Evolutionary conservation across 1,140 invertebrate genomes (phyloP), one percentile per base, ranked within the genome.

Genomic region (Ptiloglossa arizonensis): DNA sequence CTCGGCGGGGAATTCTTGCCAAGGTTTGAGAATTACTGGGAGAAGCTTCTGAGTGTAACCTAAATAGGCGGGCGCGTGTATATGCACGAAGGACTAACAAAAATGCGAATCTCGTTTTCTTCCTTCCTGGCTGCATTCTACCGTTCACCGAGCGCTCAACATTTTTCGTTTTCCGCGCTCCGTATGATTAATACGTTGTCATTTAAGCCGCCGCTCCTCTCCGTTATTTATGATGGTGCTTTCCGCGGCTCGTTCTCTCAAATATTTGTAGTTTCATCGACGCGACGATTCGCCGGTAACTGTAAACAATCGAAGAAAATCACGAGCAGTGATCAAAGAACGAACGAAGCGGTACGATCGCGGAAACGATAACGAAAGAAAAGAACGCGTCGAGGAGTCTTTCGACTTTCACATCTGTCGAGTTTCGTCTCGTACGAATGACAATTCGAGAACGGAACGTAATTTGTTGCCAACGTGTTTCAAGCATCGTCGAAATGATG

Each of bases 171-270:
- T 29, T 44, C 22, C 54, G 27, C 54, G 3, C 32, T 6, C n/a
- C 13, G 24, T 27, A 22, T 73, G 70, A 73, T 73, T 73, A 73
- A 73, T 73, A 46, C 48, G 41, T 73, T 63, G 70, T 73, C 70
- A 52, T 73, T 71, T 74, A 64, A 54, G 52, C 46, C 19, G 48
- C 19, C 5, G 19, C 32, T 19, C 32, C 0, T 11, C 22, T 38
- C 1, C 59, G 48, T 73, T 73, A 64, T 73, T 73, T 73, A 64
- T 44, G 70, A 24, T 32, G 19, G 32, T 4, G 5, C 41, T 24
- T 24, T 63, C 11, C 4, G n/a, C 17, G 22, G 2, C 17, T 5
- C 13, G 17, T 17, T 24, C 38, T 46, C 27, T 46, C 4, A 46
- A 44, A 63, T 17, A 2, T 44, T 63, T 15, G 2, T 2, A 22